Evolutionary conservation across 2,888 invertebrate genomes (phyloP).

Genomic region (Therioaphis trifolii): DNA sequence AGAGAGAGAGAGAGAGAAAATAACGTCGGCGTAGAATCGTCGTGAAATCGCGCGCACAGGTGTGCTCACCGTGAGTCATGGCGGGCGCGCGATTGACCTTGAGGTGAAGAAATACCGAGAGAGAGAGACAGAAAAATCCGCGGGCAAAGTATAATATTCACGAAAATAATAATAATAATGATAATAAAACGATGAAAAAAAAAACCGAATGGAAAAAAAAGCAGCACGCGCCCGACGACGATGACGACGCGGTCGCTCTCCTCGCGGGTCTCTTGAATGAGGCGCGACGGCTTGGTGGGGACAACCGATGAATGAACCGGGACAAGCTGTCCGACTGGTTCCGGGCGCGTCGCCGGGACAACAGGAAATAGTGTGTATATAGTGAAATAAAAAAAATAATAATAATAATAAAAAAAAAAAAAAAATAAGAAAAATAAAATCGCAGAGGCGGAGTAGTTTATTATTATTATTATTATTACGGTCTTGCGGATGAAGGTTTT

Average conservation of each 20-base stretch:
- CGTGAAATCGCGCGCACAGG: constrained; percentile 19
- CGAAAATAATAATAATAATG: no score
- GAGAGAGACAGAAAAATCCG: neutral
- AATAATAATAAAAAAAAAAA: no score
- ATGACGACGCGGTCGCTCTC: no score
- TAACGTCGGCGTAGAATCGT: neutral
- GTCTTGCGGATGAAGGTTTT: neutral
- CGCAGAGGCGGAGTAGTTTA: constrained; percentile 23
- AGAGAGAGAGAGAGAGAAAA: no score
- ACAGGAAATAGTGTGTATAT: constrained; percentile 32
- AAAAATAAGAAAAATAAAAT: constrained; percentile 1
- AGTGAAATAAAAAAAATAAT: neutral
- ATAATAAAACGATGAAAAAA: neutral
- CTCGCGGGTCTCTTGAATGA: constrained; percentile 9
- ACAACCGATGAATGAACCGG: constrained; percentile 55
- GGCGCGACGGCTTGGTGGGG: constrained; percentile 1
- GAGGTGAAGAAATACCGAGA: neutral
- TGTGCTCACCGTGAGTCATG: constrained; percentile 5
- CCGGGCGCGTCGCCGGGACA: constrained; percentile 16
- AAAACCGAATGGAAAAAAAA: neutral
- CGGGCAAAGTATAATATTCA: constrained; percentile 4
- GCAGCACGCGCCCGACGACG: neutral
- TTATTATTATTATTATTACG: neutral
- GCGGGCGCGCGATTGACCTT: constrained; percentile 8
- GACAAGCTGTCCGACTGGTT: constrained; percentile 44